Evolutionary conservation across 2,888 invertebrate genomes (phyloP).

Genomic region (Scaptomyza caliginosa): DNA sequence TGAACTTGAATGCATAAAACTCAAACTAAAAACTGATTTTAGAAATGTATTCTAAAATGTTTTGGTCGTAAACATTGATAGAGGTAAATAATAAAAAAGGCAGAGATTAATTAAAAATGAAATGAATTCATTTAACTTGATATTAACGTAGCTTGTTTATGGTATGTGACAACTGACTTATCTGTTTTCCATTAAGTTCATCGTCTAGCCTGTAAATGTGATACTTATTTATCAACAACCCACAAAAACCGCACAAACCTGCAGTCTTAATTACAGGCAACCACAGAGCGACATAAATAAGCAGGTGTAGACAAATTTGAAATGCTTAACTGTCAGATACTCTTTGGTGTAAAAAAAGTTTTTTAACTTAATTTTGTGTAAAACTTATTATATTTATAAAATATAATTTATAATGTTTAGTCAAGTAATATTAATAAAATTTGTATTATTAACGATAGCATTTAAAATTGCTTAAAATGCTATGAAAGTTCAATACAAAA

Average conservation of each 20-base stretch:
- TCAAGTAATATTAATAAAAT: no score
- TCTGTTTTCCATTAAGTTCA: conserved; percentile 12
- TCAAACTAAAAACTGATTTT: neutral
- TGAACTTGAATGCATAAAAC: conserved; percentile 34
- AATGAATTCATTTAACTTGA: neutral
- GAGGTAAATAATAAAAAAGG: neutral
- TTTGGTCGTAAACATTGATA: no score
- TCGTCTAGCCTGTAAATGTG: conserved; percentile 40
- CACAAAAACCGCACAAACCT: conserved; percentile 25
- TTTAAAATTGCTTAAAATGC: no score
- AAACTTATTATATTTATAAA: neutral
- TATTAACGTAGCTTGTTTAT: neutral
- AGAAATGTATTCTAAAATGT: neutral
- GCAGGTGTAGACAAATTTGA: neutral
- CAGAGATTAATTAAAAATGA: neutral
- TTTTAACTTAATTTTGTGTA: neutral
- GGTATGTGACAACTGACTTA: neutral
- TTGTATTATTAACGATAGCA: no score
- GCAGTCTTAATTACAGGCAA: conserved; percentile 54
- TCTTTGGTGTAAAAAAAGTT: neutral
- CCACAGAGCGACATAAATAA: conserved; percentile 25
- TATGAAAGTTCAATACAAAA: no score
- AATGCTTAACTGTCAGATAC: neutral
- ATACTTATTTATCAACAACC: conserved; percentile 37
- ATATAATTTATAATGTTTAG: no score